phyloP scores from a whole-genome alignment of 2,888 invertebrate species.

The Linyphia triangularis region DNA sequence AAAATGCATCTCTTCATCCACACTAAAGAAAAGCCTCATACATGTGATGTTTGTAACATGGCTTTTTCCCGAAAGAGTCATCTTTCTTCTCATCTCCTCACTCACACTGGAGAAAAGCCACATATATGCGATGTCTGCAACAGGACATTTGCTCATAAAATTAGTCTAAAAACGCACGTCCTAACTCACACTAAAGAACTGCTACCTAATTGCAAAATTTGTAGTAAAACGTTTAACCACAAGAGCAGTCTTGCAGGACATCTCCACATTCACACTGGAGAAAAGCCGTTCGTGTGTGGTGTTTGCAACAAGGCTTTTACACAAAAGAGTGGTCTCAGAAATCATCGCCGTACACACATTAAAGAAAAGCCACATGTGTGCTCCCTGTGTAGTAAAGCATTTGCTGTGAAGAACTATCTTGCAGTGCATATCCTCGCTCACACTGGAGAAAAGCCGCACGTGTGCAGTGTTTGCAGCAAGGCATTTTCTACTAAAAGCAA shows the following conservation, averaged over 20 bases:
- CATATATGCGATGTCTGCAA: background rate
- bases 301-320: background rate
- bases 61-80: background rate
- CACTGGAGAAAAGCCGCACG: background rate
- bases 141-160: background rate
- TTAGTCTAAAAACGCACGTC: too few relatives aligned
- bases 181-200: background rate
- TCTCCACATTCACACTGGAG: slow-evolving; percentile 3
- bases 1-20: background rate
- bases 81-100: background rate
- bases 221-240: background rate
- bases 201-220: background rate
- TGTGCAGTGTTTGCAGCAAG: background rate
- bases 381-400: background rate
- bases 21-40: background rate
- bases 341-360: background rate
- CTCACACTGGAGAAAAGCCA: background rate
- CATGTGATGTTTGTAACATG: background rate
- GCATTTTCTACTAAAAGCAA: too few relatives aligned
- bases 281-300: background rate
- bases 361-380: background rate
- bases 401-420: background rate
- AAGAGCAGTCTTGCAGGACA: background rate
- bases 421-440: background rate
- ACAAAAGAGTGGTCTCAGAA: background rate